Percentiles rank a stretch among this genome's conserved stretches.
Evolutionary conservation across 2,113 vertebrate genomes (phyloP).

Genomic region (Eleginops maclovinus): DNA sequence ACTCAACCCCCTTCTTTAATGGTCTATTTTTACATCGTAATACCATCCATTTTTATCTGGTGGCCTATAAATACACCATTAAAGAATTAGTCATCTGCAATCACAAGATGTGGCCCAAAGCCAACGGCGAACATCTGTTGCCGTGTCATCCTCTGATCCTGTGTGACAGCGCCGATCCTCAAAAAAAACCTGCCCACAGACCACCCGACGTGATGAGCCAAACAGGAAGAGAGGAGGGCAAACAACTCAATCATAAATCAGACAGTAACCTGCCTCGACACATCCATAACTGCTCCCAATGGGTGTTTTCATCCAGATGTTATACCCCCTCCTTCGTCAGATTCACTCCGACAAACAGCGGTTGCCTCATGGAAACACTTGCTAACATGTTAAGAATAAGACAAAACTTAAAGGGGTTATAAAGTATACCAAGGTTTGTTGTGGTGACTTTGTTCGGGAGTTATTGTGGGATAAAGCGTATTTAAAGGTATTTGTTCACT

Average conservation of each 20-base stretch:
- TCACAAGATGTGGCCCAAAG: slow-evolving; percentile 40
- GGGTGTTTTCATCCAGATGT: slow-evolving; percentile 17
- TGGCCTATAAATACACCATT: slow-evolving; percentile 42
- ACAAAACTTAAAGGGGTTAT: slow-evolving; percentile 2
- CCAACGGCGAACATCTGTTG: slow-evolving; percentile 50
- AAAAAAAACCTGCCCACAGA: neutral
- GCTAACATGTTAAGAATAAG: neutral
- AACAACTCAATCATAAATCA: slow-evolving; percentile 52
- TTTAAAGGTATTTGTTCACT: too few species aligned
- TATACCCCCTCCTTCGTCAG: neutral
- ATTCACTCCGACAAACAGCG: slow-evolving; percentile 11
- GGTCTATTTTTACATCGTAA: slow-evolving; percentile 50
- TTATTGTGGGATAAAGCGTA: too few species aligned
- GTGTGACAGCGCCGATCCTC: slow-evolving; percentile 15
- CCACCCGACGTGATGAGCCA: slow-evolving; percentile 21
- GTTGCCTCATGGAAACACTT: slow-evolving; percentile 24
- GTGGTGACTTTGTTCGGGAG: slow-evolving; percentile 20
- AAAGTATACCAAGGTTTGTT: slow-evolving; percentile 18
- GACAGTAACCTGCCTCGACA: slow-evolving; percentile 47
- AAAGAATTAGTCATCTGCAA: slow-evolving; percentile 45
- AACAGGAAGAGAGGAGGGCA: slow-evolving; percentile 20
- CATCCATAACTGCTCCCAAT: slow-evolving; percentile 16
- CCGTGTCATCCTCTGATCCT: slow-evolving; percentile 37
- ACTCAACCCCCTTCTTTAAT: neutral
- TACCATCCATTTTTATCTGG: slow-evolving; percentile 30